Evolutionary conservation across 2,888 invertebrate species (phyloP).

Genomic region (Quadriops clusia): DNA sequence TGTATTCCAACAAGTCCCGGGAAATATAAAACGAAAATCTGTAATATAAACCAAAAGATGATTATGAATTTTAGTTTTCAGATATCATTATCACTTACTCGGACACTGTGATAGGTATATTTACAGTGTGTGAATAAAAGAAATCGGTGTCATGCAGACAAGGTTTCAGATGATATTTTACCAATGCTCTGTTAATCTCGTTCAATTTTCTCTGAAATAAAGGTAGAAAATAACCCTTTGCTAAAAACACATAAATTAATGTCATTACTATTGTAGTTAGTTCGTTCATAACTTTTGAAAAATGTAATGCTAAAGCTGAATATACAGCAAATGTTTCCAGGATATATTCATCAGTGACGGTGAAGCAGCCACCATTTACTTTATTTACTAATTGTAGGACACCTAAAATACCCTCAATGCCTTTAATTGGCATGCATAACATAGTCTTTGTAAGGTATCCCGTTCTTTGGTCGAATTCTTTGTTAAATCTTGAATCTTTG

Average conservation of each 20-base stretch:
- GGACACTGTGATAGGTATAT: no score
- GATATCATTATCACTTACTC: no score
- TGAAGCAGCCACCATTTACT: slow-evolving; percentile 37
- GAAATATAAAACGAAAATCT: slow-evolving; percentile 47
- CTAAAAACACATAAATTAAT: no score
- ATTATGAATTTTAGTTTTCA: no score
- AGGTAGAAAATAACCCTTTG: no score
- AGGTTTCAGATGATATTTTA: slow-evolving; percentile 41
- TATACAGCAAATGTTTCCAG: slow-evolving; percentile 47
- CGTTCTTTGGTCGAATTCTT: slow-evolving; percentile 42
- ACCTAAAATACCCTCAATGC: slow-evolving; percentile 38
- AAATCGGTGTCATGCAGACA: slow-evolving; percentile 41
- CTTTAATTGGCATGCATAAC: slow-evolving; percentile 42
- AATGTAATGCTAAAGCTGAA: slow-evolving; percentile 46
- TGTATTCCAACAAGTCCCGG: slow-evolving; percentile 38
- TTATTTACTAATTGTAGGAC: slow-evolving; percentile 49
- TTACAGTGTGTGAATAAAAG: no score
- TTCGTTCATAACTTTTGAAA: slow-evolving; percentile 40
- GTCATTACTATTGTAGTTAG: no score
- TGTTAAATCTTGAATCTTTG: slow-evolving; percentile 42
- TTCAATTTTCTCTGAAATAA: no score
- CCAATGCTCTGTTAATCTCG: no score
- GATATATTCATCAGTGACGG: slow-evolving; percentile 41
- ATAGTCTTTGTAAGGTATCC: slow-evolving; percentile 46
- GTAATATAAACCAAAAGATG: no score